Percentiles rank a stretch among this genome's conserved stretches.
These are phyloP conservation scores for Calonectris borealis DNA, from an alignment of 2,113 vertebrate genomes.

Conservation along the genomic window DNA sequence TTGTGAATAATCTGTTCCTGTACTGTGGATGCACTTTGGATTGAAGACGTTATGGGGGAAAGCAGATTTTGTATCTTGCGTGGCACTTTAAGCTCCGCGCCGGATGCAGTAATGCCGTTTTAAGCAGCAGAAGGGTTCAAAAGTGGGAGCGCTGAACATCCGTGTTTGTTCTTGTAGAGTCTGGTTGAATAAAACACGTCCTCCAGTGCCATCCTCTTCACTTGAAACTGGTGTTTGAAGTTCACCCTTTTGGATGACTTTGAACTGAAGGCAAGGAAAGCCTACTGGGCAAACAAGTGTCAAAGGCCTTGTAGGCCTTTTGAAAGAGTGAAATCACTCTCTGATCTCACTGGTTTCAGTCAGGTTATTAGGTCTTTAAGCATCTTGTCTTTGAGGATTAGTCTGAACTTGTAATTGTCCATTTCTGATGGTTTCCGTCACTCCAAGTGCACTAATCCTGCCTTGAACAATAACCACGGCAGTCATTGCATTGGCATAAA, in stretches of 20 bases:
- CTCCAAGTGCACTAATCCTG: not conserved
- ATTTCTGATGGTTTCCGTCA: not conserved
- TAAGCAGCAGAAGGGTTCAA: not conserved
- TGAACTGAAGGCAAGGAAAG: not conserved
- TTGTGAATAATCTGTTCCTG: not conserved
- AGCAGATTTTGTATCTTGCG: not conserved
- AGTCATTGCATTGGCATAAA: not conserved
- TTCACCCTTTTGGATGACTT: not conserved
- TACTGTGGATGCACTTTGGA: not conserved
- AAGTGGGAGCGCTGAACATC: not conserved
- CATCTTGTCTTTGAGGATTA: slow-evolving; percentile 47
- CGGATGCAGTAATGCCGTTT: not conserved
- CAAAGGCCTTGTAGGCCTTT: not conserved
- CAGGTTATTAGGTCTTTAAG: not conserved
- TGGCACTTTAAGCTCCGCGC: accelerated
- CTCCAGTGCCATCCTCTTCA: not conserved
- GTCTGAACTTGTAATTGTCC: slow-evolving; percentile 7
- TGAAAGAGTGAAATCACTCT: slow-evolving; percentile 24
- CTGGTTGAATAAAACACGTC: not conserved
- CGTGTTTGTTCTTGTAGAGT: not conserved
- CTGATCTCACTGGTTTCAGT: slow-evolving; percentile 13
- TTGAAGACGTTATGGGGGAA: not conserved
- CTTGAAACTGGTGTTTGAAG: slow-evolving; percentile 33
- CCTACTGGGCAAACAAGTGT: not conserved
- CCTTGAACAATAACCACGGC: not conserved